Conservation (phyloP, 2,888 invertebrate species). For the Asteroscopus sphinx region DNA sequence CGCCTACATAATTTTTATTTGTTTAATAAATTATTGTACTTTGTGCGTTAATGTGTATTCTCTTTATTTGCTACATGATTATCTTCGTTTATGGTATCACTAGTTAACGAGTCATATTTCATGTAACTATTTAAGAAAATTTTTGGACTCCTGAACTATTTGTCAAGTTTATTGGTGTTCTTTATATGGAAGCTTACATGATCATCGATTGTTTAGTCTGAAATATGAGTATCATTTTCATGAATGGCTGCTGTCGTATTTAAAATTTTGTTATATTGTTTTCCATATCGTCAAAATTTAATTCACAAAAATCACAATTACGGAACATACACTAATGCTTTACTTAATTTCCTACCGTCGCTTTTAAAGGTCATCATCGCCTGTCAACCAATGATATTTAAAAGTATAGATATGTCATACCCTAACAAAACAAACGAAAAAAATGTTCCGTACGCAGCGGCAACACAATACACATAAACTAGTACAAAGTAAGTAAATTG, state of each 20-base stretch:
- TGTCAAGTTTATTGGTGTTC: slow-evolving; percentile 52
- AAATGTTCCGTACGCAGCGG: no score
- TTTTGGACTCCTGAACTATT: slow-evolving; percentile 70
- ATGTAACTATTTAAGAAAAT: slow-evolving; percentile 63
- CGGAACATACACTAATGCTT: no score
- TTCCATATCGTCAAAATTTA: no score
- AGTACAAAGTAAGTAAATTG: no score
- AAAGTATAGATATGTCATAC: no score
- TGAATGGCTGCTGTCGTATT: slow-evolving; percentile 25
- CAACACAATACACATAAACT: no score
- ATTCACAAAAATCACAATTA: no score
- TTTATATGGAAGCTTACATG: slow-evolving; percentile 41
- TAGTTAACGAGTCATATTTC: slow-evolving; percentile 71
- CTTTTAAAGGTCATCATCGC: no score
- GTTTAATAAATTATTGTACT: slow-evolving; percentile 38
- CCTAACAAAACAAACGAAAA: no score
- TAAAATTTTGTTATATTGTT: neutral
- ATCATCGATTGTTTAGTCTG: slow-evolving; percentile 36
- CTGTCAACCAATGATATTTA: no score
- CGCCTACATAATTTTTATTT: slow-evolving; percentile 69
- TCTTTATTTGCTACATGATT: slow-evolving; percentile 42
- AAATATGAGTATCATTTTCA: slow-evolving; percentile 40
- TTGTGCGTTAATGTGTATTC: slow-evolving; percentile 36
- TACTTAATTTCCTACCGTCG: no score
- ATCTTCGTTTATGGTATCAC: slow-evolving; percentile 62